Percentiles rank a stretch among this genome's conserved stretches.
phyloP scores from a whole-genome alignment of 2,113 vertebrate genomes.

The Lepus europaeus region DNA sequence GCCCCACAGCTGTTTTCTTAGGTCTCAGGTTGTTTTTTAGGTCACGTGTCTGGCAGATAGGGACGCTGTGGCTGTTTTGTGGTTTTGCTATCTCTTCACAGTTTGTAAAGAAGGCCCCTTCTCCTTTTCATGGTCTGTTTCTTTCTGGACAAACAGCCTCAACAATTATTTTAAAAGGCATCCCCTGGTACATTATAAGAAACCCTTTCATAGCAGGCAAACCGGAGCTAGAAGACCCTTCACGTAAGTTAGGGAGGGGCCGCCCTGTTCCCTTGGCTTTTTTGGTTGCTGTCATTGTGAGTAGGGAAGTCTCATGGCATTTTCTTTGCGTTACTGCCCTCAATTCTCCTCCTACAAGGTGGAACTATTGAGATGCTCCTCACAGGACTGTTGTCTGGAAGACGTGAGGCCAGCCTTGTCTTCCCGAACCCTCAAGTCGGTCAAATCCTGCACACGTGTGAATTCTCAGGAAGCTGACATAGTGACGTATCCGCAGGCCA shows the following conservation, averaged over 20 bases:
- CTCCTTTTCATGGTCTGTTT: neutral
- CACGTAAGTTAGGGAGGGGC: neutral
- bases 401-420: neutral
- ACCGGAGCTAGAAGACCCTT: neutral
- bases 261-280: neutral
- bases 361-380: neutral
- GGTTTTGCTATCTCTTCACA: conserved; percentile 63
- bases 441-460: neutral
- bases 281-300: neutral
- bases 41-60: neutral
- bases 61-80: conserved; percentile 36
- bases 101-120: conserved; percentile 7
- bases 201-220: neutral
- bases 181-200: neutral
- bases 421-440: conserved; percentile 11
- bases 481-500: neutral
- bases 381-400: neutral
- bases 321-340: conserved; percentile 36
- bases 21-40: conserved; percentile 41
- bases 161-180: conserved; percentile 27
- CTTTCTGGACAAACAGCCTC: conserved; percentile 42
- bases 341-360: conserved; percentile 36
- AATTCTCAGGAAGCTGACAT: conserved; percentile 42
- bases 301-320: neutral
- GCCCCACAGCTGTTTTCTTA: conserved; percentile 43